Evolutionary conservation across 2,888 invertebrate genomes (phyloP), one percentile per base, ranked within the genome.

Genomic region (Apodemia mormo): DNA sequence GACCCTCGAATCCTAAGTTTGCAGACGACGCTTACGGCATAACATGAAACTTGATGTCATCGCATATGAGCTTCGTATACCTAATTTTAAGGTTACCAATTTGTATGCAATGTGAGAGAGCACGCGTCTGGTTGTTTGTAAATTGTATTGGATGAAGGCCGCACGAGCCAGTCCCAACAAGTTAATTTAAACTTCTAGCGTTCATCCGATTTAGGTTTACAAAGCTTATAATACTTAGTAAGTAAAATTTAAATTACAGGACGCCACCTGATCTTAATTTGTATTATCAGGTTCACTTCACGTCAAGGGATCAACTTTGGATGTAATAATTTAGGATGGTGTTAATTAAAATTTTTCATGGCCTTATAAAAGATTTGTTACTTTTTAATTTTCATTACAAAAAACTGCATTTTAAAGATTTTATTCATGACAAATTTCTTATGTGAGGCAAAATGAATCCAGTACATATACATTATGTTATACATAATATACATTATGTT

Each of bases 131-230:
- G 77, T 79, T 85, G 85, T 85, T 87, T 86, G 82, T 81, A 82
- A 85, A 83, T 82, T 84, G 80, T 82, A 74, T 71, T 70, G 73
- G 71, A 72, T 72, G 74, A 71, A 78, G 76, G 76, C 77, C 80
- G 79, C 77, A 76, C 81, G 75, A 78, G 77, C 76, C 71, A 80
- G 73, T 79, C 81, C 84, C 84, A 87, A 87, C 88, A 86, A 89
- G 88, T 86, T 88, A 90, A 89, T 89, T 89, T 88, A 87, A 89
- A 88, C 88, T 90, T 88, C 82, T 81, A 83, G 82, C 81, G 86
- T 81, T 87, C 82, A 86, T 85, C 85, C 82, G 83, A 83, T 81
- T 87, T 84, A 83, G 78, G 77, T 80, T 83, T 83, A 84, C 81
- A 82, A 79, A 81, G 82, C 80, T 82, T 83, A 82, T 83, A 82